phyloP scores from a whole-genome alignment of 1,140 invertebrate genomes.

The Drosophila kurseongensis region DNA sequence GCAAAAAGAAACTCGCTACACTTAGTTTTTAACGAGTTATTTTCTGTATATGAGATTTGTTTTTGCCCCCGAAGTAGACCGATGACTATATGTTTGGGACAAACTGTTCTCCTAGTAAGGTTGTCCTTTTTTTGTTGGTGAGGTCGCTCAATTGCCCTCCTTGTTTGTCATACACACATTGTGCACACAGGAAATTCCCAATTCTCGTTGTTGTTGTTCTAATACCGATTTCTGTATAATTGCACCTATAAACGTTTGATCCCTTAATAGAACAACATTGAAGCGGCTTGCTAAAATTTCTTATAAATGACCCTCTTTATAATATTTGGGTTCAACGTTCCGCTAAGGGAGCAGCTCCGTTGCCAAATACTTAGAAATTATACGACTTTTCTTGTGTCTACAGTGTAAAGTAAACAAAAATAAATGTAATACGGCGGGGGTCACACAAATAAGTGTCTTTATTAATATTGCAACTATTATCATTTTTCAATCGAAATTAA shows the following conservation, averaged over 20 bases:
- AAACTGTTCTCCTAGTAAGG: conserved; percentile 22
- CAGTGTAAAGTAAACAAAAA: conserved; percentile 7
- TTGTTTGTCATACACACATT: conserved; percentile 37
- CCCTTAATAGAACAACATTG: conserved; percentile 9
- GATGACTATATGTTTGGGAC: conserved; percentile 28
- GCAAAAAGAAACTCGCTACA: too few relatives aligned
- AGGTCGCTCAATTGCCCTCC: conserved; percentile 39
- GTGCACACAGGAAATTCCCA: conserved; percentile 56
- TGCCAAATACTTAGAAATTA: conserved; percentile 21
- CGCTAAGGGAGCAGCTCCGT: not conserved
- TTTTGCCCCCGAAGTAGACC: conserved; percentile 59
- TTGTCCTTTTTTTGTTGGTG: conserved; percentile 13
- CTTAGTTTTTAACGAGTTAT: not conserved
- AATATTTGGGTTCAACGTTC: conserved; percentile 5
- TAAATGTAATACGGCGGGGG: conserved; percentile 7
- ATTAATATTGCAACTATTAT: not conserved
- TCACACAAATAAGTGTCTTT: conserved; percentile 1
- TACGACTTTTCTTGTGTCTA: conserved; percentile 4
- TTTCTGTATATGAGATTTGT: conserved; percentile 33
- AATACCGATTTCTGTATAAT: conserved; percentile 47
- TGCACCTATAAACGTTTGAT: conserved; percentile 24
- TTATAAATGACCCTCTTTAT: conserved; percentile 51
- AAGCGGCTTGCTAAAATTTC: conserved; percentile 2
- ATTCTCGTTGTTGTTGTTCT: conserved; percentile 18
- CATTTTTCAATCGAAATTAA: not conserved